Evolutionary conservation across 1,140 invertebrate species (phyloP).

Genomic region (Cryptotermes secundus): DNA sequence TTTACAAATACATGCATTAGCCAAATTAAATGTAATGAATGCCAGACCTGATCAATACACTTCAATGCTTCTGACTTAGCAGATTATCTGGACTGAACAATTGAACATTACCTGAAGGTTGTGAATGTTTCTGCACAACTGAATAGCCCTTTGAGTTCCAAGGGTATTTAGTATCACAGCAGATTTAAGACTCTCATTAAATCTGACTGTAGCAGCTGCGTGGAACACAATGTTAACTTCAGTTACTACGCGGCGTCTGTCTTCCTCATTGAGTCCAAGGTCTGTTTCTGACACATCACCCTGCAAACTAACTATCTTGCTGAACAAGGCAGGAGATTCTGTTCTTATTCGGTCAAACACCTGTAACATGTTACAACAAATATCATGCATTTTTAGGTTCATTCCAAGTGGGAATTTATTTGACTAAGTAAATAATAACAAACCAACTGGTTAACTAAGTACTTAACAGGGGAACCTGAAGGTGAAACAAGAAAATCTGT

Average conservation of each 20-base stretch:
- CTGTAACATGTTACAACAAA: slow-evolving; percentile 44
- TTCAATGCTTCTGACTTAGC: neutral
- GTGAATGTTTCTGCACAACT: slow-evolving; percentile 48
- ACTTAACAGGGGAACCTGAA: no score
- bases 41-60: neutral
- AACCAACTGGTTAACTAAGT: no score
- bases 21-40: neutral
- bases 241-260: slow-evolving; percentile 38
- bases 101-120: slow-evolving; percentile 44
- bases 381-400: neutral
- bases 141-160: slow-evolving; percentile 44
- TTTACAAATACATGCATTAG: neutral
- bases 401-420: no score
- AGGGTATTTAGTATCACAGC: slow-evolving; percentile 45
- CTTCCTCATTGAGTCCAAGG: slow-evolving; percentile 47
- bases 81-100: neutral
- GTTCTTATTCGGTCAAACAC: slow-evolving; percentile 60
- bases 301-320: slow-evolving; percentile 59
- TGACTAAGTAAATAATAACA: no score
- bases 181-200: slow-evolving; percentile 44
- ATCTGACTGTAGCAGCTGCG: slow-evolving; percentile 36
- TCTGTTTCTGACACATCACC: slow-evolving; percentile 63
- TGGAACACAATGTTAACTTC: slow-evolving; percentile 32
- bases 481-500: no score
- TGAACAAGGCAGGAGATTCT: slow-evolving; percentile 55